These are phyloP conservation scores for Synchiropus splendidus DNA, from an alignment of 2,113 vertebrate genomes.

Conservation along the genomic window DNA sequence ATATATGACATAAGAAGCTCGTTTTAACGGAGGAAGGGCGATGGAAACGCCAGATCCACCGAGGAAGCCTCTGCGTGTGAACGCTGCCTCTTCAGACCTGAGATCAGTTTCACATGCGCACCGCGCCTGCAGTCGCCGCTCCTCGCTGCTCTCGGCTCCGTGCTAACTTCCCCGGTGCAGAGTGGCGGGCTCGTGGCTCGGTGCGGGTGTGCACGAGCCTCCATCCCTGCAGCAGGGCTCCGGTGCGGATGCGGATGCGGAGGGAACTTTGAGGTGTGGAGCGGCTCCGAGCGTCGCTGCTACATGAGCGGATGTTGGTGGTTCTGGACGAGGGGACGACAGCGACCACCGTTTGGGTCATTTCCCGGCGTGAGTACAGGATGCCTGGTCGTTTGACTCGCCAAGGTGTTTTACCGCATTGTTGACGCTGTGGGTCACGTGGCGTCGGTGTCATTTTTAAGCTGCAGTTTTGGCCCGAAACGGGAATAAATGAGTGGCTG, in stretches of 20 bases:
- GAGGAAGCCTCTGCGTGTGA: too few relatives aligned
- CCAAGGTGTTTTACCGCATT: conserved; percentile 30
- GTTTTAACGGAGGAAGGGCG: too few relatives aligned
- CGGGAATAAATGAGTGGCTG: too few relatives aligned
- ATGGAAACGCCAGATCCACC: too few relatives aligned
- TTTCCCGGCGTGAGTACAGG: conserved; percentile 35
- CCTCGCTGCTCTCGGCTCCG: too few relatives aligned
- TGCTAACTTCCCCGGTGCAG: too few relatives aligned
- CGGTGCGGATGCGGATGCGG: conserved; percentile 22
- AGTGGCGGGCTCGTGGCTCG: neutral
- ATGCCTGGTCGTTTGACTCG: neutral
- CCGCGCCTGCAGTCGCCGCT: too few relatives aligned
- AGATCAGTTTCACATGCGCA: too few relatives aligned
- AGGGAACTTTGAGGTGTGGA: conserved; percentile 19
- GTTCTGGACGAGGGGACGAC: neutral
- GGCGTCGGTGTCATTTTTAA: neutral
- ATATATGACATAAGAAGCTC: too few relatives aligned
- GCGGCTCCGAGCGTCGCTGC: neutral
- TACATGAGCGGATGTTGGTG: conserved; percentile 2
- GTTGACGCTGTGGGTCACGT: conserved; percentile 6
- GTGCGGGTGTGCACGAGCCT: conserved; percentile 8
- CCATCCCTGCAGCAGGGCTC: conserved; percentile 21
- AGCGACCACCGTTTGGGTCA: conserved; percentile 13
- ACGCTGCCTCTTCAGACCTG: too few relatives aligned
- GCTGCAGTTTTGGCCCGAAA: neutral